A percentile compares a stretch with the other conserved stretches of the same genome.
These are phyloP conservation scores for Boloria selene DNA, from an alignment of 2,888 invertebrate genomes.

Conservation along the genomic window DNA sequence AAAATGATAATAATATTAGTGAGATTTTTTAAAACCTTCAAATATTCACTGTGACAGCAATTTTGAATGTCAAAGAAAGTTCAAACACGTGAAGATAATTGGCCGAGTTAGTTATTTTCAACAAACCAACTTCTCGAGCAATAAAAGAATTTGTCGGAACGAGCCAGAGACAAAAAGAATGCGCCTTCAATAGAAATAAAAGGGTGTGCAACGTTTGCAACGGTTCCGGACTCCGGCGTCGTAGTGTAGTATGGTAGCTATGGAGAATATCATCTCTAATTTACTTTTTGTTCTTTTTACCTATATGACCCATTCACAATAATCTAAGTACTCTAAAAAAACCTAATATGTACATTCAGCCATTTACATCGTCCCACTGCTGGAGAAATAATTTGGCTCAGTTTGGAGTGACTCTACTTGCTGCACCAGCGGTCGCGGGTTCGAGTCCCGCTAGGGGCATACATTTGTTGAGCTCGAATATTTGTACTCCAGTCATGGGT, in stretches of 20 bases:
- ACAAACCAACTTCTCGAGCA: slow-evolving; percentile 39
- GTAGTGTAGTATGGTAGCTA: slow-evolving; percentile 31
- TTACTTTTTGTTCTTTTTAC: not conserved
- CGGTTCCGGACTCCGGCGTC: slow-evolving; percentile 41
- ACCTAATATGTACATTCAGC: too few relatives aligned
- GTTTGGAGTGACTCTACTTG: too few relatives aligned
- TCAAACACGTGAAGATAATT: slow-evolving; percentile 10
- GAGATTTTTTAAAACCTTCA: too few relatives aligned
- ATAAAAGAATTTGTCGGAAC: slow-evolving; percentile 54
- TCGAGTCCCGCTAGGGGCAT: too few relatives aligned
- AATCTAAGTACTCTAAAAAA: too few relatives aligned
- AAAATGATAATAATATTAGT: too few relatives aligned
- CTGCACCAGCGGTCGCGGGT: too few relatives aligned
- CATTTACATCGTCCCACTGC: too few relatives aligned
- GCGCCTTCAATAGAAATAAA: slow-evolving; percentile 58
- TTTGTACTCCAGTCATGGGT: too few relatives aligned
- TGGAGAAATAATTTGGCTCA: too few relatives aligned
- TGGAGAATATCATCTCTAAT: not conserved
- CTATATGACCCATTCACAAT: not conserved
- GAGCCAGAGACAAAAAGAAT: slow-evolving; percentile 49
- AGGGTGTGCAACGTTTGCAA: slow-evolving; percentile 49
- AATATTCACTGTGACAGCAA: not conserved
- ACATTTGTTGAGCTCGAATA: too few relatives aligned
- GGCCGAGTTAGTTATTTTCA: slow-evolving; percentile 28
- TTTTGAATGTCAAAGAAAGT: slow-evolving; percentile 7